phyloP scores from a whole-genome alignment of 2,113 vertebrate genomes.

The Rhizomys pruinosus region DNA sequence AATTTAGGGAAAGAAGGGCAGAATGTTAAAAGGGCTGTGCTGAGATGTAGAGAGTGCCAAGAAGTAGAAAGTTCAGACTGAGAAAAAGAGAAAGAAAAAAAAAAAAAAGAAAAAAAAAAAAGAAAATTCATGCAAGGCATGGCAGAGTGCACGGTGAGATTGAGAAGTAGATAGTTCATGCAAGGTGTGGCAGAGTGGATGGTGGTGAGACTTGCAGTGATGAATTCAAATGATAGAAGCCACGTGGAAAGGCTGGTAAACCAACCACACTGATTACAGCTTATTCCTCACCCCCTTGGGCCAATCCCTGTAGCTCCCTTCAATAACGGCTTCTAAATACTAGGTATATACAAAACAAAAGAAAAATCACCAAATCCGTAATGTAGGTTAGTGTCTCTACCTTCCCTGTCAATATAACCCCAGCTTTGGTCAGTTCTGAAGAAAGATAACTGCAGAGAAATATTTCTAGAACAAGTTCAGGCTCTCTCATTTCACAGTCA shows the following conservation, averaged over 20 bases:
- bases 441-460: neutral
- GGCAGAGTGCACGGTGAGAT: too few relatives aligned
- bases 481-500: neutral
- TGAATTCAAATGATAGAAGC: neutral
- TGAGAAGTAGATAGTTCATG: neutral
- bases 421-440: neutral
- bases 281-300: neutral
- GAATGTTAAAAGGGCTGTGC: rapidly evolving
- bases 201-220: neutral
- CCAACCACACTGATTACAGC: neutral
- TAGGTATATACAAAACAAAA: neutral
- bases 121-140: too few relatives aligned
- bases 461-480: neutral
- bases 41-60: neutral
- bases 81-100: too few relatives aligned
- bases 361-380: neutral
- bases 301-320: neutral
- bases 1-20: neutral
- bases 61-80: neutral
- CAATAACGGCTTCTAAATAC: neutral
- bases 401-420: neutral
- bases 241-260: neutral
- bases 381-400: neutral
- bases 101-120: too few relatives aligned
- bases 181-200: neutral